phyloP scores from a whole-genome alignment of 2,888 invertebrate species.

The Bugulina stolonifera region DNA sequence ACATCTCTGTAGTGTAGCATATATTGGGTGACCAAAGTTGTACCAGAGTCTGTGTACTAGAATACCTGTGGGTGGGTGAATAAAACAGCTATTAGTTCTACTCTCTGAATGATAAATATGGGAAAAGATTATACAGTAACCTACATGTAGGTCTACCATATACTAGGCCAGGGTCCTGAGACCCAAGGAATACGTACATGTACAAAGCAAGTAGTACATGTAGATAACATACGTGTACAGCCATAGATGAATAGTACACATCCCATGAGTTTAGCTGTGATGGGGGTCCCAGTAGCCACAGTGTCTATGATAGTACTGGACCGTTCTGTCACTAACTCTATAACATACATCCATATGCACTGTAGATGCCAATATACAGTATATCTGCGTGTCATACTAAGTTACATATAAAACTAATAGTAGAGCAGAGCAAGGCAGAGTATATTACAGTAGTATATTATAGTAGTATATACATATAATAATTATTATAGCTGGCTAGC shows the following conservation, averaged over 20 bases:
- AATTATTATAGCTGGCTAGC: too few species aligned
- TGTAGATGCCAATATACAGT: neutral
- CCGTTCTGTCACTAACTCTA: conserved; percentile 7
- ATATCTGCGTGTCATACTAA: neutral
- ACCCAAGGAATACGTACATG: too few species aligned
- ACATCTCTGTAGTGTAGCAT: conserved; percentile 15
- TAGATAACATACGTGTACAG: neutral
- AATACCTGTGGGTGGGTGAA: neutral
- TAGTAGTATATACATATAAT: too few species aligned
- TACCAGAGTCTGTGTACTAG: neutral
- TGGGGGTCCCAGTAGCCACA: conserved; percentile 10
- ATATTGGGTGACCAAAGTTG: conserved; percentile 19
- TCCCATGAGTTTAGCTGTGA: conserved; percentile 19
- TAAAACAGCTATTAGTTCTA: too few species aligned
- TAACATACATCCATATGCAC: neutral
- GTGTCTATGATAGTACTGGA: conserved; percentile 21
- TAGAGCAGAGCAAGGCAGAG: neutral
- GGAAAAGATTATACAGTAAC: too few species aligned
- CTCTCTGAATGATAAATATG: too few species aligned
- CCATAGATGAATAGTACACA: conserved; percentile 24
- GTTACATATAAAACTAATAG: neutral
- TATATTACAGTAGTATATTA: neutral
- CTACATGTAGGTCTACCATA: too few species aligned
- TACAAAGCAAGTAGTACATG: too few species aligned
- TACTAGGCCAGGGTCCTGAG: too few species aligned